Evolutionary conservation across 1,140 invertebrate genomes (phyloP), one percentile per base, ranked within the genome.

Genomic region (Pseudoatta argentina): DNA sequence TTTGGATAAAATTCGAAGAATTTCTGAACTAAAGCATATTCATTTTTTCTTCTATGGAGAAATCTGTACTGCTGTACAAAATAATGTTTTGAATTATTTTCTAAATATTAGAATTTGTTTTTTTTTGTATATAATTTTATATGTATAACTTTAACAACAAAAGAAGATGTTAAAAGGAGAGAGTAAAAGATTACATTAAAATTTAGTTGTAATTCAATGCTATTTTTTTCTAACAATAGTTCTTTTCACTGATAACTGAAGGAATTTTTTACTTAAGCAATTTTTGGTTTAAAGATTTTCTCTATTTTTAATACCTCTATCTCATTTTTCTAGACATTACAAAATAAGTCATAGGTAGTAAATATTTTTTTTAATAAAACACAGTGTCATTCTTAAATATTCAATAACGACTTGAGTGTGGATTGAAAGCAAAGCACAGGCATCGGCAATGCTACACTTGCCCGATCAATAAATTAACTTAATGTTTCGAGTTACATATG

Each of bases 391-490:
- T 76, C 24, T 89, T 51, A 76, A 83, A 71, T 48, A 57, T 85
- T 55, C 51, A 53, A 77, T 39, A 61, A 61, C n/a, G 55, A 67
- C 24, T 69, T 64, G 48, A 88, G 66, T 51, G 39, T 71, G 51
- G 51, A 89, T 91, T 67, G 21, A 78, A 76, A 88, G 59, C 39
- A 71, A 90, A 83, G 78, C 79, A 71, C 48, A 75, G 34, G 18
- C 71, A 63, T 57, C 12, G 61, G 27, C 55, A 69, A 71, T 85
- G 76, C 34, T 75, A 48, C 44, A 39, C 77, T 57, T 55, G 24
- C 34, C 14, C 55, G 67, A 78, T 90, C 63, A 75, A 86, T 88
- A 78, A 82, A 90, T 90, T 90, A 91, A 91, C 82, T 91, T 79
- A 83, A 90, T 90, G 39, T 82, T 48, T 34, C 18, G 48, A 78